Percentiles rank a stretch among this genome's conserved stretches.
These are phyloP conservation scores for Strix uralensis DNA, from an alignment of 2,113 vertebrate species.

Conservation along the genomic window DNA sequence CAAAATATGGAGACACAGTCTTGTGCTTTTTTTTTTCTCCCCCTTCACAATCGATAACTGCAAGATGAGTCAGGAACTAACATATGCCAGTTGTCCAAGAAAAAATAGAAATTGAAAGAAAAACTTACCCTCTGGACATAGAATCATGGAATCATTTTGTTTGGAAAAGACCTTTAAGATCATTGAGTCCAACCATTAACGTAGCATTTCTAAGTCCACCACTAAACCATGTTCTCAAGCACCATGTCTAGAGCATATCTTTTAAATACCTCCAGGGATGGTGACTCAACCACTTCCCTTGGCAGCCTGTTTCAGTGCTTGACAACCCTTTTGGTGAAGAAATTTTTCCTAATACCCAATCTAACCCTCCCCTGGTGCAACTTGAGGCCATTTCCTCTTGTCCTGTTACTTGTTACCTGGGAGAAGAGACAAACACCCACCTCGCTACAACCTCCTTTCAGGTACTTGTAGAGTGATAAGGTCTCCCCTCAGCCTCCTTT, in stretches of 20 bases:
- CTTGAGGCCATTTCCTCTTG: too few species aligned
- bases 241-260: not conserved
- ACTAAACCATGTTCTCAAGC: not conserved
- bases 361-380: too few species aligned
- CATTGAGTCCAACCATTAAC: not conserved
- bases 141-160: not conserved
- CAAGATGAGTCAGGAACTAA: not conserved
- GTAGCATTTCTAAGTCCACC: not conserved
- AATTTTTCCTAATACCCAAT: too few species aligned
- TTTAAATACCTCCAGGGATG: not conserved
- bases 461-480: too few species aligned
- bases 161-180: not conserved
- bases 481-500: too few species aligned
- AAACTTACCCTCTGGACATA: not conserved
- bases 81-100: not conserved
- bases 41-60: not conserved
- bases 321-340: too few species aligned
- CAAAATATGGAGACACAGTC: not conserved
- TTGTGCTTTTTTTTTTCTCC: not conserved
- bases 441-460: too few species aligned
- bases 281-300: not conserved
- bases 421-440: too few species aligned
- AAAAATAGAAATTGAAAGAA: not conserved
- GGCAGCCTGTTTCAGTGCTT: too few species aligned
- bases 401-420: too few species aligned